Evolutionary conservation across 2,888 invertebrate species (phyloP), one percentile per base, ranked within the genome.

Genomic region (Agrilus mali): DNA sequence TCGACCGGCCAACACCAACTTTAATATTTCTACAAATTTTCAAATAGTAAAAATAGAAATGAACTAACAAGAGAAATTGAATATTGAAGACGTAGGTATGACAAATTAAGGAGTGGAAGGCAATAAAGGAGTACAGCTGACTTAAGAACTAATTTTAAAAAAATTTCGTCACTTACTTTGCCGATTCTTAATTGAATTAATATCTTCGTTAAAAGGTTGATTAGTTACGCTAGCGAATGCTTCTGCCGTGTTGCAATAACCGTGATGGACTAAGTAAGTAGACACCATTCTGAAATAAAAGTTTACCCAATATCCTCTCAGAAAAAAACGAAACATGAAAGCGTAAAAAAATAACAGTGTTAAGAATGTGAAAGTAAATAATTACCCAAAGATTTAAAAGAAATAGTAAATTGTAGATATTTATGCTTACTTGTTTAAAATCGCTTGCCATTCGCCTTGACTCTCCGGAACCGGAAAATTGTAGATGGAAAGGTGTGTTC

Each of bases 181-280:
- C 71, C 96, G 82, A 72, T 92, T 95, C 72, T 87, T 90, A 64
- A 97, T 94, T 50, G 94, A 94, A 50, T 82, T 76, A 51, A 94
- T 74, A 64, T 95, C 95, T 73, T 96, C 96, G 59, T 83, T 81
- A 66, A 95, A 87, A 57, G 80, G 78, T 71, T 92, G 89, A 37
- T 84, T 85, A 44, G 95, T 92, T 60, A 86, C 82, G 65, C 84
- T 81, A 57, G 89, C 84, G 71, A 98, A 97, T 31, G 92, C 86
- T 72, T 95, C 93, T 53, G 96, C 95, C 50, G 96, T 86, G 63
- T 88, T 80, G 75, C 90, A 93, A 70, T 94, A 97, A 45, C 97
- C 97, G 70, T 96, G 94, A 72, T 97, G 96, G 55, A 96, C 89
- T 68, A 98, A 78, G 74, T 97, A 98, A 51, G 94, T 85, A 50